These are phyloP conservation scores for Phoebastria nigripes DNA, from an alignment of 2,797 vertebrate genomes.

Conservation along the genomic window DNA sequence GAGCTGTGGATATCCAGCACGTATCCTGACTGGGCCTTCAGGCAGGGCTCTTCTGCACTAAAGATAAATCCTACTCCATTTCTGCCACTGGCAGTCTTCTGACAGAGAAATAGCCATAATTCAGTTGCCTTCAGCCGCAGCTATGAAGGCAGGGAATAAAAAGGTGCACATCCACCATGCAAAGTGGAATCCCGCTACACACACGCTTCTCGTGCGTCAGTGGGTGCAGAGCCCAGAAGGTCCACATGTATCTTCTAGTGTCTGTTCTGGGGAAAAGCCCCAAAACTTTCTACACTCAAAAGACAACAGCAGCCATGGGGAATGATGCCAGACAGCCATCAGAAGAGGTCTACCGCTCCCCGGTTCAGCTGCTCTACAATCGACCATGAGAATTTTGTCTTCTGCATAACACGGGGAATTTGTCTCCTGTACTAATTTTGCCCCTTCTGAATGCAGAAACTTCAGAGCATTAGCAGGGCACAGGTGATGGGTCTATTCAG, in stretches of 20 bases:
- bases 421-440: neutral
- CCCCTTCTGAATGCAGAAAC: neutral
- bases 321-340: neutral
- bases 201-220: neutral
- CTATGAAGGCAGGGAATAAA: neutral
- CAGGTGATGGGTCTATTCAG: conserved; percentile 41
- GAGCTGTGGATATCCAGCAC: neutral
- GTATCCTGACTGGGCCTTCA: neutral
- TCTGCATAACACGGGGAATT: neutral
- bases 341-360: neutral
- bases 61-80: neutral
- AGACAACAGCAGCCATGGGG: neutral
- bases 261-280: neutral
- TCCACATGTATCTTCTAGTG: neutral
- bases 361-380: neutral
- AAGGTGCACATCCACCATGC: neutral
- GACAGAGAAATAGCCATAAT: neutral
- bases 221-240: neutral
- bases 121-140: neutral
- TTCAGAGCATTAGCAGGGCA: neutral
- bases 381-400: neutral
- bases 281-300: neutral
- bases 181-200: neutral
- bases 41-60: neutral
- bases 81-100: neutral